Evolutionary conservation across 1,140 invertebrate species (phyloP).

Genomic region (Apis laboriosa): DNA sequence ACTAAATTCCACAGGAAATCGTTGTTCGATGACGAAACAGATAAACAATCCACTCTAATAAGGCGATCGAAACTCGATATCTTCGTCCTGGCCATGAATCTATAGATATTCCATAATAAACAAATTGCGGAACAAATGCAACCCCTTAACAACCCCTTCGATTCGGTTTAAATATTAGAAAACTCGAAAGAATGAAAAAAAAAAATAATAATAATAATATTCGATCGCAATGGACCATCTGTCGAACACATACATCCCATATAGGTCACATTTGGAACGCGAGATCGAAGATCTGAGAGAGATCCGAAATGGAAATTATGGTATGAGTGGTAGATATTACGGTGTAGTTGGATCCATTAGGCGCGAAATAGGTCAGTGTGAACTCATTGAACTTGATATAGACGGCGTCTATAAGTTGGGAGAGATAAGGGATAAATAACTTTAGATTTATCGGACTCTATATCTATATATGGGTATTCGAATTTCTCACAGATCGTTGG

Average conservation of each 20-base stretch:
- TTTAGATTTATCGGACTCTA: background rate
- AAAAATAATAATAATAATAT: too few species aligned
- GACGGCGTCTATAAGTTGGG: too few species aligned
- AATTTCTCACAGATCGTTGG: too few species aligned
- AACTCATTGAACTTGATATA: background rate
- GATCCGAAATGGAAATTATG: too few species aligned
- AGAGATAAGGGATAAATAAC: background rate
- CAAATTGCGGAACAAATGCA: background rate
- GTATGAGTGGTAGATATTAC: background rate
- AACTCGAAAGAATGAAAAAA: too few species aligned
- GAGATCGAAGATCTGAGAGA: too few species aligned
- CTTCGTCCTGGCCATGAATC: background rate
- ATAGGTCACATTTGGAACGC: too few species aligned
- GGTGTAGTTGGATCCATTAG: background rate
- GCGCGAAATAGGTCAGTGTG: slow-evolving; percentile 3
- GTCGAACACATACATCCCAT: too few species aligned
- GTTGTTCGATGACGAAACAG: too few species aligned
- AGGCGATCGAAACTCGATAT: slow-evolving; percentile 12
- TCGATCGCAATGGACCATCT: too few species aligned
- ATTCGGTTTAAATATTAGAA: background rate
- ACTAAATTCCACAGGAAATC: background rate
- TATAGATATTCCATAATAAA: slow-evolving; percentile 31
- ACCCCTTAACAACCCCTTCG: background rate
- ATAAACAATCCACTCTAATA: slow-evolving; percentile 8
- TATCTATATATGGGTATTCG: too few species aligned